Base-by-base conservation (phyloP, 2,888 invertebrate genomes). In the Sialis fuliginosa region DNA sequence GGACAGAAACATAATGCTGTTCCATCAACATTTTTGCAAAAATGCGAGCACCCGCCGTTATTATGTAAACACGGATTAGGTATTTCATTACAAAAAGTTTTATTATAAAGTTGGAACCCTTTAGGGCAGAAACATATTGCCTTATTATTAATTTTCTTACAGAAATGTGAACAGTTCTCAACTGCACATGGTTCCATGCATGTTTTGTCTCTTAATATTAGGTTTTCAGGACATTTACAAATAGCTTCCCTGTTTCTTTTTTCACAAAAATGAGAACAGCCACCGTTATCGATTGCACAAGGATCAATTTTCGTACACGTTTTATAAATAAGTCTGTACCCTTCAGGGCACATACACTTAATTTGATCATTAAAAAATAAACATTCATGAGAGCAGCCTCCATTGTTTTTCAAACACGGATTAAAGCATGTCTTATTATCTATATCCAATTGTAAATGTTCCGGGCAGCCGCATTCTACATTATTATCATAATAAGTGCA, bases 21-120 rank as follows among this genome's bases (percentile, higher is more conserved):
- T 1, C 71, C 72, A 35, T 62, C 64, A 49, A 50, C 58, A 40
- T 62, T 52, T 49, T 61, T 52, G 50, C 77, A 76, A 30, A 59
- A 59, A 51, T 71, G 69, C 1, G 71, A 69, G 57, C 78, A 79
- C n/a, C 73, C 73, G 1, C 74, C 74, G 51, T 76, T 75, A 42
- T 65, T 57, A 7, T 54, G 56, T 50, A 56, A 59, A 43, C 45
- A 45, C 3, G 46, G 46, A 45, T 39, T 32, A 22, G 22, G 22
- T 22, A 22, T 22, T 7, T 41, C 22, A 7, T 12, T 8, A n/a
- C 9, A 10, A 13, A 22, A 33, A 4, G 30, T 4, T 12, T 34
- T 33, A 6, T 56, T 55, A 1, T 58, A 55, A 9, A 74, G 56
- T 10, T 57, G 41, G 37, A 59, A 65, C 1, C 64, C 66, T 8